These are phyloP conservation scores for Podarcis lilfordi DNA, from an alignment of 2,797 vertebrate genomes.

Conservation along the genomic window DNA sequence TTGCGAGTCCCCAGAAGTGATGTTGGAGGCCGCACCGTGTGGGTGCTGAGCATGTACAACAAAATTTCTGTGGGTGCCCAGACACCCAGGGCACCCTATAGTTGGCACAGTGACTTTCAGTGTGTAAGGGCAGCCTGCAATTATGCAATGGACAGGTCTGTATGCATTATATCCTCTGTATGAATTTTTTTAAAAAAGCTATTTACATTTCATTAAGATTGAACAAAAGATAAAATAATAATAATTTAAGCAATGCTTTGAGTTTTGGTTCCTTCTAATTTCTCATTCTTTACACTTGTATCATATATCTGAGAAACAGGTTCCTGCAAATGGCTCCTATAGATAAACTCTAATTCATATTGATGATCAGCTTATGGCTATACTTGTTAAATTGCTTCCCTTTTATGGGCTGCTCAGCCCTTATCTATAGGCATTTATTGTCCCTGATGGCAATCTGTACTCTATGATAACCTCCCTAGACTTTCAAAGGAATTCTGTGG, in stretches of 20 bases:
- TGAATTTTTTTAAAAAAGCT: background rate
- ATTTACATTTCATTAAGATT: background rate
- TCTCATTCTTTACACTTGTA: background rate
- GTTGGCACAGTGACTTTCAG: background rate
- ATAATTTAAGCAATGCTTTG: background rate
- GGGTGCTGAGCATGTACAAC: too few species aligned
- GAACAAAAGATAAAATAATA: background rate
- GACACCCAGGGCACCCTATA: background rate
- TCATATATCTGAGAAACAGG: background rate
- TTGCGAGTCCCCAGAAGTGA: too few species aligned
- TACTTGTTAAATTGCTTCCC: slow-evolving; percentile 49
- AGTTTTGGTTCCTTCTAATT: background rate
- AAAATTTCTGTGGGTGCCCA: too few species aligned
- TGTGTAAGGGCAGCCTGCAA: background rate
- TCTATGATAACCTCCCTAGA: slow-evolving; percentile 52
- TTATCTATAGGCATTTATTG: slow-evolving; percentile 64
- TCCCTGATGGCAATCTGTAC: slow-evolving; percentile 62
- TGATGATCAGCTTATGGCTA: slow-evolving; percentile 39
- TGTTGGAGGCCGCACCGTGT: too few species aligned
- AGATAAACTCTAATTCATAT: slow-evolving; percentile 49
- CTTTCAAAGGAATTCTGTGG: slow-evolving; percentile 66
- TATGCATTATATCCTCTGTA: background rate
- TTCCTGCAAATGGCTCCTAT: slow-evolving; percentile 31
- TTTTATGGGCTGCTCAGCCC: slow-evolving; percentile 51
- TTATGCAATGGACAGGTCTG: background rate